Percentiles rank a stretch among this genome's conserved stretches.
Conservation (phyloP, 2,888 invertebrate species). For the Ypsolopha scabrella region DNA sequence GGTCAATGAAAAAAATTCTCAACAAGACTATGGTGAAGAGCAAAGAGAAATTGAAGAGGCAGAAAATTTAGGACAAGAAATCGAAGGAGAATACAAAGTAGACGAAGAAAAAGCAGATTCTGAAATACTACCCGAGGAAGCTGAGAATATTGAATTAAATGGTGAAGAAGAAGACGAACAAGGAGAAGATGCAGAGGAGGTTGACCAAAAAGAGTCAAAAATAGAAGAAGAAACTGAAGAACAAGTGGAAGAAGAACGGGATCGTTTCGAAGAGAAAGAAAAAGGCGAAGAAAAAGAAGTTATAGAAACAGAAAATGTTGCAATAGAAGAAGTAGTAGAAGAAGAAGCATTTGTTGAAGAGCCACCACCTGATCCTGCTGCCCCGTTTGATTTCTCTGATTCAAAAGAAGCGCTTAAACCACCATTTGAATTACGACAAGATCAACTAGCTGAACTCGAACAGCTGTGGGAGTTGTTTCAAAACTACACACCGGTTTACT, state of each 20-base stretch:
- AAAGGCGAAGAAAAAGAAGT: constrained; percentile 19
- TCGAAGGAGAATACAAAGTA: constrained; percentile 1
- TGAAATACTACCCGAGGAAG: constrained; percentile 2
- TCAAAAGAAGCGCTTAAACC: constrained; percentile 45
- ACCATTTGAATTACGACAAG: constrained; percentile 42
- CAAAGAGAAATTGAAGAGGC: constrained; percentile 7
- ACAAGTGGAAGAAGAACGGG: constrained; percentile 21
- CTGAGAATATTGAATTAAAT: constrained; percentile 13
- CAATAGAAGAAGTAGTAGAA: constrained; percentile 21
- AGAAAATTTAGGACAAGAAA: constrained; percentile 12
- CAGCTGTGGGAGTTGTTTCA: constrained; percentile 51
- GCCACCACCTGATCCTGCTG: constrained; percentile 52
- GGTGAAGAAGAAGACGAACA: constrained; percentile 15
- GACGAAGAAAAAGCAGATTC: not conserved
- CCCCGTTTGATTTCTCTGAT: constrained; percentile 46
- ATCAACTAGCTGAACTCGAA: constrained; percentile 52
- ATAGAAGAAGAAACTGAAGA: constrained; percentile 15
- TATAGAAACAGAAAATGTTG: constrained; percentile 18
- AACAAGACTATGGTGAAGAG: constrained; percentile 7
- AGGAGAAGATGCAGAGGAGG: constrained; percentile 2
- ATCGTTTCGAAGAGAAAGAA: constrained; percentile 15
- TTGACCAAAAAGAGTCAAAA: constrained; percentile 13
- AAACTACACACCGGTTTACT: constrained; percentile 52
- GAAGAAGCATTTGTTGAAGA: constrained; percentile 38
- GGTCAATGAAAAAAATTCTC: too few species aligned